Percentiles rank a stretch among this genome's conserved stretches.
Evolutionary conservation across 2,797 vertebrate species (phyloP).

Genomic region (Pelodytes ibericus): DNA sequence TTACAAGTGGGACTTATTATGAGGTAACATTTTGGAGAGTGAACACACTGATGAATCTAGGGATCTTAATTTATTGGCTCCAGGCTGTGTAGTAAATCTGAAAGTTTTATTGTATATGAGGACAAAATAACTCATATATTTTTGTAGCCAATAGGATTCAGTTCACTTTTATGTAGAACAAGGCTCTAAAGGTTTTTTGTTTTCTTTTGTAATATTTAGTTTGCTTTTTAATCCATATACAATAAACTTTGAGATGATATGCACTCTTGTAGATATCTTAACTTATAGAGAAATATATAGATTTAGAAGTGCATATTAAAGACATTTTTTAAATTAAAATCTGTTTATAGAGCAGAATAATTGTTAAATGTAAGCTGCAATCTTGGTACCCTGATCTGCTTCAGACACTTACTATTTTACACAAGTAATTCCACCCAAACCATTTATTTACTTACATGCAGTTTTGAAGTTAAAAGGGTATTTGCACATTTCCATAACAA

Average conservation of each 20-base stretch:
- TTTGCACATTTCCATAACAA: too few species aligned
- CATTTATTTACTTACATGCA: neutral
- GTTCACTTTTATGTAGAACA: neutral
- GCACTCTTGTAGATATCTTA: slow-evolving; percentile 59
- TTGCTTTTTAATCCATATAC: slow-evolving; percentile 58
- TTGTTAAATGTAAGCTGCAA: slow-evolving; percentile 17
- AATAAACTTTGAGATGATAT: slow-evolving; percentile 65
- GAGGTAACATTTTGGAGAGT: too few species aligned
- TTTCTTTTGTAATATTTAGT: neutral
- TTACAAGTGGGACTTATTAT: too few species aligned
- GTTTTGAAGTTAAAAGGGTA: too few species aligned
- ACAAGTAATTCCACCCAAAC: too few species aligned
- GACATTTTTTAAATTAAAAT: slow-evolving; percentile 45
- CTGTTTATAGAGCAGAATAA: slow-evolving; percentile 27
- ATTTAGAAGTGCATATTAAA: slow-evolving; percentile 75
- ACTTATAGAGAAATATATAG: slow-evolving; percentile 60
- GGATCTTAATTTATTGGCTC: too few species aligned
- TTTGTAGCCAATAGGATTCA: too few species aligned
- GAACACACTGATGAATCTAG: too few species aligned
- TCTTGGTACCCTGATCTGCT: slow-evolving; percentile 25
- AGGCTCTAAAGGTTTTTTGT: neutral
- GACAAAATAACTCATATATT: neutral
- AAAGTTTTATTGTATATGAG: neutral
- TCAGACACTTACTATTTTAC: neutral
- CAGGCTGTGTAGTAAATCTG: neutral